phyloP scores from a whole-genome alignment of 1,140 invertebrate species.

The Tenebrio molitor region DNA sequence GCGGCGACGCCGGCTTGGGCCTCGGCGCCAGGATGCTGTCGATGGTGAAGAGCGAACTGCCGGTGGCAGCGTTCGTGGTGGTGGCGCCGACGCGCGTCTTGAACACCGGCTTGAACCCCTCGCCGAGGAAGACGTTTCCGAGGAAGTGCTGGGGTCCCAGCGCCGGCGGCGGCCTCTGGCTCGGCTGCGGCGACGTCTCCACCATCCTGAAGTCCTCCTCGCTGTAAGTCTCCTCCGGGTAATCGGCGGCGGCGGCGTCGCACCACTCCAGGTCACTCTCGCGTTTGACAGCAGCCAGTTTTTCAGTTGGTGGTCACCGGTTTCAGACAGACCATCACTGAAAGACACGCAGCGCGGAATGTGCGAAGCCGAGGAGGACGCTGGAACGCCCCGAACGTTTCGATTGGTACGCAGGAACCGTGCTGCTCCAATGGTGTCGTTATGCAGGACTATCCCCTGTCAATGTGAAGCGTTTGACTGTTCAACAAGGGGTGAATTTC shows the following conservation, averaged over 20 bases:
- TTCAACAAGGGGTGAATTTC: constrained; percentile 53
- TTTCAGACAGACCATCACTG: constrained; percentile 8
- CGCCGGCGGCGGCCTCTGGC: constrained; percentile 45
- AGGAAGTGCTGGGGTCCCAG: constrained; percentile 58
- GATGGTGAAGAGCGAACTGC: constrained; percentile 81
- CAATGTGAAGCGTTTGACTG: constrained; percentile 41
- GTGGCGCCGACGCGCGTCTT: constrained; percentile 41
- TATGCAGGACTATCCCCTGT: constrained; percentile 8
- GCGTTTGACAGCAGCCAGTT: constrained; percentile 62
- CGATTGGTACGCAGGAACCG: constrained; percentile 17
- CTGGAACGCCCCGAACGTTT: constrained; percentile 25
- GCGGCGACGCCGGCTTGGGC: constrained; percentile 65
- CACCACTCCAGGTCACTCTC: constrained; percentile 65
- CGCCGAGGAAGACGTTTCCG: constrained; percentile 60
- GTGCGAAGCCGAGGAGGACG: neutral
- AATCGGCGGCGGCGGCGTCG: constrained; percentile 59
- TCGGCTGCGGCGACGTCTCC: constrained; percentile 56
- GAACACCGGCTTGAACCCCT: constrained; percentile 63
- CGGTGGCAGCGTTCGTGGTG: constrained; percentile 67
- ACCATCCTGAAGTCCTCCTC: constrained; percentile 64
- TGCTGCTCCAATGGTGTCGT: constrained; percentile 15
- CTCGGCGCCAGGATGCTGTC: constrained; percentile 82
- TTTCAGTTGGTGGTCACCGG: constrained; percentile 13
- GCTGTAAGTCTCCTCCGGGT: constrained; percentile 57
- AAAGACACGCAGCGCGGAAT: neutral